Evolutionary conservation across 1,140 invertebrate species (phyloP).

Genomic region (Phymastichus coffea): DNA sequence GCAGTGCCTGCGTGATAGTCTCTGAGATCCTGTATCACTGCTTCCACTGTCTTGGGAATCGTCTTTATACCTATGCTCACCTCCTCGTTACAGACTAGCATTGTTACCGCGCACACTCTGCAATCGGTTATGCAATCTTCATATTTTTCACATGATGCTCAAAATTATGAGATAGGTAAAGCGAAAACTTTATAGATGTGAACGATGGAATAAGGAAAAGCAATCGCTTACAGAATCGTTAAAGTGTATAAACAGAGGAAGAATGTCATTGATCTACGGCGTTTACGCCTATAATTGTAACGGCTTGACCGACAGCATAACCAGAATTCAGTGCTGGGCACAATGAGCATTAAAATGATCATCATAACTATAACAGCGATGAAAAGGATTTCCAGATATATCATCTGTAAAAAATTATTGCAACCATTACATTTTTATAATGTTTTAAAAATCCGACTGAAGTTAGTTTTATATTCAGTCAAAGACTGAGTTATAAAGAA

Average conservation of each 20-base stretch:
- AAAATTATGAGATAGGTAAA: too few species aligned
- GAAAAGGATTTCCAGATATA: conserved; percentile 46
- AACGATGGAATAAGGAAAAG: too few species aligned
- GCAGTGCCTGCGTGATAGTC: conserved; percentile 62
- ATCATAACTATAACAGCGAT: conserved; percentile 42
- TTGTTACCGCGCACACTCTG: conserved; percentile 55
- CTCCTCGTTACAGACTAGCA: conserved; percentile 63
- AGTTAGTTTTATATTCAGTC: not conserved
- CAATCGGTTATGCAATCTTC: too few species aligned
- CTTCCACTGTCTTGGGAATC: conserved; percentile 56
- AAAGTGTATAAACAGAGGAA: conserved; percentile 40
- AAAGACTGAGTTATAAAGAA: not conserved
- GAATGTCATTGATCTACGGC: conserved; percentile 42
- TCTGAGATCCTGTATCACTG: conserved; percentile 61
- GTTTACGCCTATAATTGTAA: conserved; percentile 44
- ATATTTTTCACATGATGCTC: not conserved
- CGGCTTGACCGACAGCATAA: conserved; percentile 49
- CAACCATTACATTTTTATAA: not conserved
- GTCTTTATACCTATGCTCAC: conserved; percentile 56
- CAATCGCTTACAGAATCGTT: conserved; percentile 48
- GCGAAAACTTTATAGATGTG: not conserved
- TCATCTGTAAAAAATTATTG: conserved; percentile 34
- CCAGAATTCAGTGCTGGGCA: conserved; percentile 51
- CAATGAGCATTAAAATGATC: conserved; percentile 46
- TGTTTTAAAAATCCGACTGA: not conserved